phyloP scores from a whole-genome alignment of 1,140 invertebrate species.

The Drosophila seguyi region DNA sequence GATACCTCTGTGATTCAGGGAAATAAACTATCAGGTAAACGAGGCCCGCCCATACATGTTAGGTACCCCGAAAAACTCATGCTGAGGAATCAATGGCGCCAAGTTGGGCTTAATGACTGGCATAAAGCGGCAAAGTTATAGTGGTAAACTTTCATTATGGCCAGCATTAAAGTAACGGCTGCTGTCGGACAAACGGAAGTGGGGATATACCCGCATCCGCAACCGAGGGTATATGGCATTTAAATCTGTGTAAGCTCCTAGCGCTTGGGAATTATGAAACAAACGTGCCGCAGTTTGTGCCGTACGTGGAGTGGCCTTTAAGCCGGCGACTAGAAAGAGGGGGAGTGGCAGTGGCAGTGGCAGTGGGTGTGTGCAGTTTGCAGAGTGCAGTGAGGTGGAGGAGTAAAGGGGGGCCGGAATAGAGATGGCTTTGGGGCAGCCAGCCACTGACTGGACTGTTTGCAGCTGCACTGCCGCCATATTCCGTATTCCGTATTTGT shows the following conservation, averaged over 20 bases:
- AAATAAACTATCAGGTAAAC: background rate
- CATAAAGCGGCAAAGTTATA: slow-evolving; percentile 21
- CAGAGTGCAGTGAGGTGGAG: slow-evolving; percentile 5
- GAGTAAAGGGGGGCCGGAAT: background rate
- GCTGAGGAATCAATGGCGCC: background rate
- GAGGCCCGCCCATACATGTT: background rate
- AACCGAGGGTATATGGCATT: slow-evolving; percentile 43
- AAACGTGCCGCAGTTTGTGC: slow-evolving; percentile 39
- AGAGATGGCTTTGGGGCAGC: slow-evolving; percentile 31
- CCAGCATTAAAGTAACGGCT: slow-evolving; percentile 6
- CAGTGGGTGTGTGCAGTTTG: background rate
- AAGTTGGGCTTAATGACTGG: slow-evolving; percentile 17
- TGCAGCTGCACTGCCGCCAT: slow-evolving; percentile 4
- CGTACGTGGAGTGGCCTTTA: slow-evolving; percentile 40
- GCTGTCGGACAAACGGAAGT: slow-evolving; percentile 16
- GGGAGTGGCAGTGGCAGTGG: background rate
- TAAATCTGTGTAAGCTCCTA: slow-evolving; percentile 59
- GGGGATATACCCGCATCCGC: slow-evolving; percentile 2
- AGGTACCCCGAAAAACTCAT: background rate
- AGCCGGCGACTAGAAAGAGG: background rate
- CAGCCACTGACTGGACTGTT: background rate
- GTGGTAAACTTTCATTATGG: slow-evolving; percentile 22
- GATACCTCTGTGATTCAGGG: background rate
- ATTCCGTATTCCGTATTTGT: slow-evolving; percentile 43
- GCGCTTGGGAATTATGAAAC: slow-evolving; percentile 59